Evolutionary conservation across 2,888 invertebrate genomes (phyloP).

Genomic region (Polymixis flavicincta): DNA sequence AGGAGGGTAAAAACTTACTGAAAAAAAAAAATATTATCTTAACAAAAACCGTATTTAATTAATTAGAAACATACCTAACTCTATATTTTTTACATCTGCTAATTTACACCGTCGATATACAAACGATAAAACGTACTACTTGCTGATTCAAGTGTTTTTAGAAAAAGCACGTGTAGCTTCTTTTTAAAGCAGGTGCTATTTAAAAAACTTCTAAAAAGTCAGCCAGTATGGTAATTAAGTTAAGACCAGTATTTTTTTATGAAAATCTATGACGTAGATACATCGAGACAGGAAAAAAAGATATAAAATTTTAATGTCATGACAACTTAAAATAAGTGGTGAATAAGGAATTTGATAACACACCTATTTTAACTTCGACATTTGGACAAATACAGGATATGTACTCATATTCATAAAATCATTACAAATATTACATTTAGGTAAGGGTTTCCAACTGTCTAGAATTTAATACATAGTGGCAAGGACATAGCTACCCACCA

Average conservation of each 20-base stretch:
- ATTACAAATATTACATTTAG: neutral
- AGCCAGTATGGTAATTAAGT: conserved; percentile 38
- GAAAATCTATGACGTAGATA: conserved; percentile 17
- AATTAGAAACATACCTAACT: neutral
- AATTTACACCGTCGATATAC: neutral
- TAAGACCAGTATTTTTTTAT: conserved; percentile 3
- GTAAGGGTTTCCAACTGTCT: neutral
- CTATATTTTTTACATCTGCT: neutral
- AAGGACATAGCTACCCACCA: no score
- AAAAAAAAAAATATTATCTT: neutral
- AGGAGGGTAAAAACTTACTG: neutral
- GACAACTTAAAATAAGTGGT: neutral
- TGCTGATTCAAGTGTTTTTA: conserved; percentile 1
- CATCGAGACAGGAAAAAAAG: conserved; percentile 4
- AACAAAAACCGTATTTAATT: neutral
- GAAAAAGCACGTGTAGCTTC: conserved; percentile 8
- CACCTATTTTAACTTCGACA: neutral
- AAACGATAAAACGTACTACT: neutral
- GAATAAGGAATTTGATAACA: neutral
- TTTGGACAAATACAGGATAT: neutral
- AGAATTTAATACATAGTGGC: neutral
- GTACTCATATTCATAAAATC: neutral
- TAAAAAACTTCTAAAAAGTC: conserved; percentile 2
- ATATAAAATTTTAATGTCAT: neutral
- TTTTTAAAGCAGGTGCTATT: conserved; percentile 5